Conservation (phyloP, 2,797 vertebrate species). For the Molossus alvarezi region DNA sequence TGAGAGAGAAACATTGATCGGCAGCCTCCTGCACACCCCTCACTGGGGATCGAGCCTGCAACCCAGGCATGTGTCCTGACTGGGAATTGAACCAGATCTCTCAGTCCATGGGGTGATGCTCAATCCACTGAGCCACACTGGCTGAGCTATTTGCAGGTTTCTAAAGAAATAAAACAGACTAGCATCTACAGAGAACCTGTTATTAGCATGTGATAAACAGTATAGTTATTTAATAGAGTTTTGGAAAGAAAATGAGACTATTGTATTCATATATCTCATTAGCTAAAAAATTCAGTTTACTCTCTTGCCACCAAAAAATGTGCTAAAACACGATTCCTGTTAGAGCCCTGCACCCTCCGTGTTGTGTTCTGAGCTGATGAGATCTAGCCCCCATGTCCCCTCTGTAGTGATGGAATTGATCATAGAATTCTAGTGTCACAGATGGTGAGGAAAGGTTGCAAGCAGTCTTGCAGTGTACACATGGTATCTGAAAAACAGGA, state of each 20-base stretch:
- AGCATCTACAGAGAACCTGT: not conserved
- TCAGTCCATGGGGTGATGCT: too few relatives aligned
- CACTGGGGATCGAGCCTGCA: too few relatives aligned
- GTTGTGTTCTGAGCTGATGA: not conserved
- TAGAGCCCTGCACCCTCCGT: not conserved
- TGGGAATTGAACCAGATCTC: too few relatives aligned
- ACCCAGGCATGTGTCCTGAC: too few relatives aligned
- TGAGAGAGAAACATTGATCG: too few relatives aligned
- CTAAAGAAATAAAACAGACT: conserved; percentile 59
- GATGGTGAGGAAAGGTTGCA: not conserved
- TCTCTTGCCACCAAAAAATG: not conserved
- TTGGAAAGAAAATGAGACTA: conserved; percentile 48
- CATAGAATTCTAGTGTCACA: not conserved
- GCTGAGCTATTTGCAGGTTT: not conserved
- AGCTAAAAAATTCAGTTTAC: not conserved
- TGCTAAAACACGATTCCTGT: not conserved
- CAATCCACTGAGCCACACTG: too few relatives aligned
- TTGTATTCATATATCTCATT: not conserved
- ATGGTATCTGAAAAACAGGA: not conserved
- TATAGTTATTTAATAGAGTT: not conserved
- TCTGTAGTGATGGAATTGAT: not conserved
- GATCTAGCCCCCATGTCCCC: not conserved
- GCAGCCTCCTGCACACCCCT: too few relatives aligned
- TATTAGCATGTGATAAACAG: not conserved
- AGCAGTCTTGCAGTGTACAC: not conserved